Base-by-base conservation (phyloP, 2,888 invertebrate species). In the Megalurothrips usitatus region DNA sequence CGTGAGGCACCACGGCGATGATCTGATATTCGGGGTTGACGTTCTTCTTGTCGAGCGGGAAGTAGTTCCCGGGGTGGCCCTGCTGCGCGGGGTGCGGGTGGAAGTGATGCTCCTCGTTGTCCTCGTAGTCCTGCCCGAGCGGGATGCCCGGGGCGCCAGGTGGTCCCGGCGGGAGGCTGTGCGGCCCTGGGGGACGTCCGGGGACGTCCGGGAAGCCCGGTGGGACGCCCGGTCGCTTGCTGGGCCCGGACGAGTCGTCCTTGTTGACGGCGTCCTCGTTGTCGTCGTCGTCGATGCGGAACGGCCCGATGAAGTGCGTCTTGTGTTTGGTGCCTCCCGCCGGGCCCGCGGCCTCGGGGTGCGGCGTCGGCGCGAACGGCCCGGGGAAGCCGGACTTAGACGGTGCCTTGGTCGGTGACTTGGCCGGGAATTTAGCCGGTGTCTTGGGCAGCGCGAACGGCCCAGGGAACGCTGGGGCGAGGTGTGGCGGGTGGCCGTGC, bases 291-390 rank as follows among this genome's bases (percentile, higher is more conserved):
- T 19, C 23, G 85, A 81, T 17, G 85, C 86, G 6, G 86, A 86
- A 82, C 86, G 86, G 79, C 86, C 86, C 17, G 87, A 86, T 81
- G 87, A 86, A 86, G 87, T 86, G 8, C 68, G 68, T 68, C 68
- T 68, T 68, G 68, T 68, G 68, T 6, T 43, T 43, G 34, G 34
- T 43, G 34, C 34, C 34, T 2, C 34, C 34, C 23, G 81, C 78
- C 26, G 75, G 52, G 80, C 48, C 79, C 68, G 58, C n/a, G 43
- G 81, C 43, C 4, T 82, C 81, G 28, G 68, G 79, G 58, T 68
- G 10, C 34, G 63, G 81, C 48, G 81, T 48, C 14, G 78, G 80
- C n/a, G 49, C 52, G 23, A 81, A 80, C 26, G 81, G 81, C 28
- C 75, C 79, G 10, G 79, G 81, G 49, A 78, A 78, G 17, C 79